Percentiles rank a stretch among this genome's conserved stretches.
Conservation (phyloP, 2,888 invertebrate species). For the Aelia acuminata region DNA sequence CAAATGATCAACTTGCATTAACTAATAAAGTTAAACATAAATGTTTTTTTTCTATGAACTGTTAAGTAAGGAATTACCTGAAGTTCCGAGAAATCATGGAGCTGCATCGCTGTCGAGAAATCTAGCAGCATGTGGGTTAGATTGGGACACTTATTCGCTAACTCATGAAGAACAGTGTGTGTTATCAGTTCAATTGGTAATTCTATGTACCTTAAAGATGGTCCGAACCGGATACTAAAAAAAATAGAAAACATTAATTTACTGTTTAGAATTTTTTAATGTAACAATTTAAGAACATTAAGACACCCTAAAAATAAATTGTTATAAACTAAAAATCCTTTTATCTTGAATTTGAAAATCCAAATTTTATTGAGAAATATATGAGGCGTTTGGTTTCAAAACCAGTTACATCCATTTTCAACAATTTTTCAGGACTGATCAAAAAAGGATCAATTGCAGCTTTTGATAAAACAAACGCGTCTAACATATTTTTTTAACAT, state of each 20-base stretch:
- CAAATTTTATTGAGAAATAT: not conserved
- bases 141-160: conserved; percentile 96
- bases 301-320: not conserved
- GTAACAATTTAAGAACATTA: too few species aligned
- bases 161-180: conserved; percentile 95
- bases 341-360: not conserved
- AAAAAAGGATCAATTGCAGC: too few species aligned
- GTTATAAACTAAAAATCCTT: not conserved
- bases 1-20: not conserved
- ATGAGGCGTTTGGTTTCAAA: too few species aligned
- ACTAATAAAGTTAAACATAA: not conserved
- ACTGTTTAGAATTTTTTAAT: too few species aligned
- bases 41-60: not conserved
- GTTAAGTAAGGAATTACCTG: conserved; percentile 69
- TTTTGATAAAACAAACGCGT: too few species aligned
- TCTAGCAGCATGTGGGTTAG: conserved; percentile 96
- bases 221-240: conserved; percentile 83
- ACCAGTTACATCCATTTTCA: too few species aligned
- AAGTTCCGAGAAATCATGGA: conserved; percentile 99
- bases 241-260: conserved; percentile 40
- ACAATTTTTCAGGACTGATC: too few species aligned
- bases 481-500: too few species aligned
- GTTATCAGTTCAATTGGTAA: conserved; percentile 96
- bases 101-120: conserved; percentile 98
- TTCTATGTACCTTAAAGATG: conserved; percentile 91